phyloP scores from a whole-genome alignment of 2,888 invertebrate species.

The Apocheima hispidaria region DNA sequence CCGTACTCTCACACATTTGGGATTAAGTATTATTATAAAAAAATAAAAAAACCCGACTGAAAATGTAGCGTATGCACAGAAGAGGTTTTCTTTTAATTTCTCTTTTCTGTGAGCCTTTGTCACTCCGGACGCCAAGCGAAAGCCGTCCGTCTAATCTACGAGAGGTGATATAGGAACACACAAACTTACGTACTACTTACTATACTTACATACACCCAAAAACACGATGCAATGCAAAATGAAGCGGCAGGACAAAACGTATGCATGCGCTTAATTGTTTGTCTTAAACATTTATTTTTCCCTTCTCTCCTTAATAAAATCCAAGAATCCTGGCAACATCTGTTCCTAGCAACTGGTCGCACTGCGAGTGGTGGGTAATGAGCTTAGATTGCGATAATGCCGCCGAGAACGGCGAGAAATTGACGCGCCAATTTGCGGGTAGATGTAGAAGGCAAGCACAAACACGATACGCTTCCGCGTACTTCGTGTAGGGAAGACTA shows the following conservation, averaged over 20 bases:
- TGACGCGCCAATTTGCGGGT: constrained; percentile 42
- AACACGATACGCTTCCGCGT: constrained; percentile 34
- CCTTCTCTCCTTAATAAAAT: not conserved
- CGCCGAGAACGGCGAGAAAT: constrained; percentile 41
- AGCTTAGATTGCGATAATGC: constrained; percentile 44
- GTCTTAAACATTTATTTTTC: not conserved
- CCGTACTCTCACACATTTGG: too few relatives aligned
- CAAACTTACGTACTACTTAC: too few relatives aligned
- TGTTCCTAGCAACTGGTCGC: constrained; percentile 3
- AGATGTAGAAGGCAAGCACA: constrained; percentile 7
- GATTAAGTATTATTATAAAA: too few relatives aligned
- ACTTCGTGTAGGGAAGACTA: not conserved
- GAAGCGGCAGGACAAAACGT: not conserved
- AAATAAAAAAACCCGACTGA: too few relatives aligned
- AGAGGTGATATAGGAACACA: too few relatives aligned
- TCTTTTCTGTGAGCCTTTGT: too few relatives aligned
- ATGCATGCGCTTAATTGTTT: not conserved
- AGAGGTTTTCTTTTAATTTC: too few relatives aligned
- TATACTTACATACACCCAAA: too few relatives aligned
- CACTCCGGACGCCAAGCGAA: too few relatives aligned
- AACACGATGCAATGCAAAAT: too few relatives aligned
- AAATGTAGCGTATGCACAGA: too few relatives aligned
- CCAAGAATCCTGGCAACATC: not conserved
- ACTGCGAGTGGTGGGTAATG: constrained; percentile 38
- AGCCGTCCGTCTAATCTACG: too few relatives aligned